Percentiles rank a stretch among this genome's conserved stretches.
phyloP scores from a whole-genome alignment of 2,888 invertebrate species.

The Caenorhabditis doughertyi region DNA sequence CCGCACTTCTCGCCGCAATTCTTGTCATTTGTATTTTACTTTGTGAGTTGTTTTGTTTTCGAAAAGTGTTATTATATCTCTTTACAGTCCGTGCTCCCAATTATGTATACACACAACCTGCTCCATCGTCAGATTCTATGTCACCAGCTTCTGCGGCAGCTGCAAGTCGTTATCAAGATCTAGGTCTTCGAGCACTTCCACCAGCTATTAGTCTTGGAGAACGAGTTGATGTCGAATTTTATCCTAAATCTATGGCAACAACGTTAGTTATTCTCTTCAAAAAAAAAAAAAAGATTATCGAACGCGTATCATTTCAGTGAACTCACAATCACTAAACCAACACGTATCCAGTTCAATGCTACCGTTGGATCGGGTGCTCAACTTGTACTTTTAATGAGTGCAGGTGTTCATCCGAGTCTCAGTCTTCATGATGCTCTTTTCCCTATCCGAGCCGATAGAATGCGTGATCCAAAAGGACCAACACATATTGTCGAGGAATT shows the following conservation, averaged over 20 bases:
- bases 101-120: conserved; percentile 70
- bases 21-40: conserved; percentile 67
- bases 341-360: conserved; percentile 73
- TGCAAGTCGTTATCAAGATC: conserved; percentile 51
- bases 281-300: neutral
- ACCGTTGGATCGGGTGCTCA: conserved; percentile 80
- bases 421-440: conserved; percentile 93
- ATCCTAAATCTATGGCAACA: conserved; percentile 72
- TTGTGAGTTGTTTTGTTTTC: conserved; percentile 57
- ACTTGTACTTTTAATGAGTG: conserved; percentile 93
- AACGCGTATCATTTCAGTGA: conserved; percentile 56
- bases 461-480: conserved; percentile 32
- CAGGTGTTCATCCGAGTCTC: conserved; percentile 91
- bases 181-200: conserved; percentile 72
- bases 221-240: conserved; percentile 72
- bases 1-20: conserved; percentile 63
- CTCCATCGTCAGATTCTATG: conserved; percentile 57
- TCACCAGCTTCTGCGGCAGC: conserved; percentile 39
- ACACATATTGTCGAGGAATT: conserved; percentile 57
- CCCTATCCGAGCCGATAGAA: conserved; percentile 74
- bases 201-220: conserved; percentile 73
- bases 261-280: conserved; percentile 68
- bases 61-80: neutral
- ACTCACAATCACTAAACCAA: conserved; percentile 60
- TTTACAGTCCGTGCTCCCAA: conserved; percentile 71